Base-by-base conservation (phyloP, 2,888 invertebrate species). In the Eudasyphora cyanicolor region DNA sequence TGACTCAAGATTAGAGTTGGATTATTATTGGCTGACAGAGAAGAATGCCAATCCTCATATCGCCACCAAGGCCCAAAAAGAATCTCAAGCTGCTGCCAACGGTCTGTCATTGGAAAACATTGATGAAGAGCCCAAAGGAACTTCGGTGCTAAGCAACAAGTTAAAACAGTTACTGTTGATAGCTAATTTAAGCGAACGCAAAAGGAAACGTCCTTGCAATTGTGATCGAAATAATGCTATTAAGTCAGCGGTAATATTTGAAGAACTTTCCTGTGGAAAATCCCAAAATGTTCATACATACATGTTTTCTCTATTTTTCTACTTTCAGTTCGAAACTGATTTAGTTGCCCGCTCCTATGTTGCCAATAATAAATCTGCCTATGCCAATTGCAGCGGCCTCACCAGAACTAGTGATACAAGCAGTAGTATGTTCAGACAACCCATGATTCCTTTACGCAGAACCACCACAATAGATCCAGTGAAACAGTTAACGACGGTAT, bases 1-100 rank as follows among this genome's bases (percentile, higher is more conserved):
- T 78, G 95, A 97, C 82, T 95, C 96, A 0, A 96, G 95, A 91
- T 91, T 97, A 35, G 94, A 95, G 79, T 91, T 97, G 27, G 96
- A 97, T 90, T 97, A 97, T 91, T 95, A 95, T 94, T 97, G 96
- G 96, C 38, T 32, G 62, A 57, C 74, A 0, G 12, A 54, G 1
- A 75, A 32, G 14, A 76, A 57, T 24, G 32, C 54, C 10, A 29
- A 57, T 42, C 57, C 35, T 8, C 12, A 35, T 24, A 4, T 19
- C 24, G 24, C n/a, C 29, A 76, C 45, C 57, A 5, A 14, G 0
- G 8, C 69, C 38, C 32, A 54, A 8, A 54, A 0, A 45, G 82
- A 79, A 60, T 79, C 80, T 74, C 79, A 80, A 51, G 12, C 60
- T 6, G 12, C 60, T 6, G 35, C 73, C n/a, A 45, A 45, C n/a